Evolutionary conservation across 2,113 vertebrate genomes (phyloP), one percentile per base, ranked within the genome.

Genomic region (Zosterops lateralis): DNA sequence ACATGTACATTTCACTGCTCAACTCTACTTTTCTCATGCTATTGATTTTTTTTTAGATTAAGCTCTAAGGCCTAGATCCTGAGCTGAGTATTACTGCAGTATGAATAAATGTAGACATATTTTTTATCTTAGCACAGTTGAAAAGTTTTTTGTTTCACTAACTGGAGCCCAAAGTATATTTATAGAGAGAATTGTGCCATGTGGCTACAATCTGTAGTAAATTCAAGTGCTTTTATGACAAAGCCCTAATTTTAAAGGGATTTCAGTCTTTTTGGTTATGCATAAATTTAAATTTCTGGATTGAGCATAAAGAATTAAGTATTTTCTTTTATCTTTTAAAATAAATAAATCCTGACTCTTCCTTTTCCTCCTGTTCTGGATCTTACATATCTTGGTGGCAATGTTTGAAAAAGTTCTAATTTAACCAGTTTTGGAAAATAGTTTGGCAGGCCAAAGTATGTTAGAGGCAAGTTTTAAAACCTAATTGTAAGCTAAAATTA

Each of bases 371-470:
- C 47, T 66, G 21, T 80, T 94, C 48, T 87, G 82, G 58, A 94
- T 51, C 70, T 79, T 61, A 76, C 89, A 14, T 58, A 62, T 32
- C 56, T 89, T 97, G 95, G 89, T 87, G 92, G 22, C 47, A 80
- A 34, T 48, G 24, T 91, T 83, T 87, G 60, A 92, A 80, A 40
- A 42, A 4, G 42, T 77, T 95, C 84, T 77, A 85, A 77, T 87
- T 89, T 89, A 93, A 83, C 74, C 74, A 87, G 42, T 93, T 96
- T 93, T 91, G 71, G 60, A 95, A 85, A n/a, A 32, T 17, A 76
- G 38, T 91, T 91, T 91, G 80, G 73, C 74, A 89, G 67, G 56
- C 34, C 92, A 83, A 87, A 64, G 8, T 62, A 77, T 6, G 0
- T 81, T 81, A 79, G 6, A 95, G 29, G 34, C 81, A 54, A 61